phyloP scores from a whole-genome alignment of 2,888 invertebrate genomes.

The Eulithis testata region DNA sequence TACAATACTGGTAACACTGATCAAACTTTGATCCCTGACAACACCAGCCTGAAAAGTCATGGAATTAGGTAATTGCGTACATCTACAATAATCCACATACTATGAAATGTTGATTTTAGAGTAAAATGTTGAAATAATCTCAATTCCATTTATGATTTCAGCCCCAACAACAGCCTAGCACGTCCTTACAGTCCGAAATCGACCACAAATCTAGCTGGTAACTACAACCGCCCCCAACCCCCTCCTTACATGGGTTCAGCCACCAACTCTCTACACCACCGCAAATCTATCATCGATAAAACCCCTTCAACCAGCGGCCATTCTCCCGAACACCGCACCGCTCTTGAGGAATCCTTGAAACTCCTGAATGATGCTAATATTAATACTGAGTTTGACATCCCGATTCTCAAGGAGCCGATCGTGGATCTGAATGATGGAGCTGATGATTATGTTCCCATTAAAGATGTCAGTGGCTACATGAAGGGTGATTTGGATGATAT shows the following conservation, averaged over 20 bases:
- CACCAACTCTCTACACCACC: constrained; percentile 69
- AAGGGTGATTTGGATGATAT: constrained; percentile 67
- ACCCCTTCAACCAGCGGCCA: constrained; percentile 59
- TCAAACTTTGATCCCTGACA: constrained; percentile 71
- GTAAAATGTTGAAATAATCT: not conserved
- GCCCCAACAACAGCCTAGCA: constrained; percentile 83
- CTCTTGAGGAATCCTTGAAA: constrained; percentile 76
- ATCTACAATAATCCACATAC: no score
- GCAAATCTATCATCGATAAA: constrained; percentile 60
- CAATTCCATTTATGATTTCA: constrained; percentile 51
- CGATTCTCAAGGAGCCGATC: constrained; percentile 65
- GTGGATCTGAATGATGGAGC: constrained; percentile 68
- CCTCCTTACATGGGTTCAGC: constrained; percentile 75
- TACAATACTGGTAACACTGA: constrained; percentile 76
- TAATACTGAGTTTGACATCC: constrained; percentile 60
- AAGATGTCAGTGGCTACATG: constrained; percentile 51
- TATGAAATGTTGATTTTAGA: not conserved
- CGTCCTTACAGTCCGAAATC: constrained; percentile 81
- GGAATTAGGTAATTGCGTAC: constrained; percentile 74
- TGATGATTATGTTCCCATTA: constrained; percentile 76
- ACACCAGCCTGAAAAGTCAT: constrained; percentile 67
- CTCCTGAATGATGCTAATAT: constrained; percentile 79
- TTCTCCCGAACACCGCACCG: constrained; percentile 69
- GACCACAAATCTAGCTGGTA: constrained; percentile 68
- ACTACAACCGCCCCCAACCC: constrained; percentile 79